Evolutionary conservation across 2,888 invertebrate species (phyloP).

Genomic region (Onthophagus sagittarius): DNA sequence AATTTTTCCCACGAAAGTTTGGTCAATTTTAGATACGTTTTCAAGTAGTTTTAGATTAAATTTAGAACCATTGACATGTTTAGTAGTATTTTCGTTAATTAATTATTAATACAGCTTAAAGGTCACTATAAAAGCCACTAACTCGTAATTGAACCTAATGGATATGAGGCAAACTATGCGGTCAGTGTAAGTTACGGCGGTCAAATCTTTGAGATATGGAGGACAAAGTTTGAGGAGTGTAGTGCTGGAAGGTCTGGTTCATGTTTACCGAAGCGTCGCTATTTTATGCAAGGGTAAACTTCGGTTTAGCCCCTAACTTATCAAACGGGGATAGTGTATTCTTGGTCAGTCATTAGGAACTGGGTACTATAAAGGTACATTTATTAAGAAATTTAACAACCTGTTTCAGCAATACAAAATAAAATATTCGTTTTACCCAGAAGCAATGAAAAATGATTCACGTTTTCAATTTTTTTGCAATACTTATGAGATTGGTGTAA

Average conservation of each 20-base stretch:
- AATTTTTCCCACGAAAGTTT: background rate
- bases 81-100: no score
- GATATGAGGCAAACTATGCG: background rate
- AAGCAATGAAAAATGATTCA: no score
- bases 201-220: background rate
- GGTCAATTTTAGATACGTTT: background rate
- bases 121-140: background rate
- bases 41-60: no score
- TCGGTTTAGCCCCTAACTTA: background rate
- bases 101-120: no score
- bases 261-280: background rate
- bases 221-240: background rate
- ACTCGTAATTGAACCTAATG: background rate
- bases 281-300: background rate
- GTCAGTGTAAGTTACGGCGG: background rate
- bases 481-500: no score
- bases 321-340: background rate
- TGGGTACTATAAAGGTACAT: background rate
- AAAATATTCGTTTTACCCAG: no score
- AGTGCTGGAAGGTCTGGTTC: background rate
- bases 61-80: no score
- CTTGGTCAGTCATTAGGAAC: background rate
- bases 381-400: background rate
- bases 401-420: no score
- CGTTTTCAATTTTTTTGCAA: no score